A percentile compares a stretch with the other conserved stretches of the same genome.
Evolutionary conservation across 2,888 invertebrate species (phyloP).

Genomic region (Rhagophthalmus giganteus): DNA sequence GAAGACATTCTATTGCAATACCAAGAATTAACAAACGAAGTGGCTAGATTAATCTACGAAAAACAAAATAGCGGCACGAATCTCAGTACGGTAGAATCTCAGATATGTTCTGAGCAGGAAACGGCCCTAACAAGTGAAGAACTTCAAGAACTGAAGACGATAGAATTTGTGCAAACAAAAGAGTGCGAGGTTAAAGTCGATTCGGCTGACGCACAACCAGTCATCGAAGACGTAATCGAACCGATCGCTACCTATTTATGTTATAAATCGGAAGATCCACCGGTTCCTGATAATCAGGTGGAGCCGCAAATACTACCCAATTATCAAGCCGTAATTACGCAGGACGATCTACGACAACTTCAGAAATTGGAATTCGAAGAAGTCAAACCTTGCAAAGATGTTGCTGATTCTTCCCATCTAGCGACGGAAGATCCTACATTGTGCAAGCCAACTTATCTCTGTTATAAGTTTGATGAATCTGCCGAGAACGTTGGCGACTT

Average conservation of each 20-base stretch:
- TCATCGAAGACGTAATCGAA: conserved; percentile 40
- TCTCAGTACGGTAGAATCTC: conserved; percentile 26
- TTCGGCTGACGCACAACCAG: conserved; percentile 18
- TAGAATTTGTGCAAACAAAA: conserved; percentile 34
- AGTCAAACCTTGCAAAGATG: conserved; percentile 38
- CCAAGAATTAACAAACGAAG: conserved; percentile 49
- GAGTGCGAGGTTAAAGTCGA: conserved; percentile 11
- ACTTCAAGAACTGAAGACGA: conserved; percentile 19
- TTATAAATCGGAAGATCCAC: conserved; percentile 36
- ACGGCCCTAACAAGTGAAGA: conserved; percentile 22
- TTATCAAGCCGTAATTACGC: conserved; percentile 15
- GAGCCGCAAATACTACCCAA: conserved; percentile 29
- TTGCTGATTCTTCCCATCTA: conserved; percentile 25
- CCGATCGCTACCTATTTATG: conserved; percentile 48
- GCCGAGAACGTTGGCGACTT: neutral
- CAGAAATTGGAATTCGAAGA: conserved; percentile 34
- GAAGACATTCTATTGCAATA: conserved; percentile 50
- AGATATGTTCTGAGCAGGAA: conserved; percentile 24
- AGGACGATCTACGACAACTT: conserved; percentile 26
- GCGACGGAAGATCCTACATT: conserved; percentile 5
- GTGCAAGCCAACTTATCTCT: conserved; percentile 47
- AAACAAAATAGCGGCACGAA: conserved; percentile 27
- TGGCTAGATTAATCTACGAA: conserved; percentile 47
- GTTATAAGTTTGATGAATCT: conserved; percentile 27
- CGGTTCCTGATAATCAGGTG: neutral